Percentiles rank a stretch among this genome's conserved stretches.
phyloP scores from a whole-genome alignment of 2,797 vertebrate species.

The Sebastes steindachneri region DNA sequence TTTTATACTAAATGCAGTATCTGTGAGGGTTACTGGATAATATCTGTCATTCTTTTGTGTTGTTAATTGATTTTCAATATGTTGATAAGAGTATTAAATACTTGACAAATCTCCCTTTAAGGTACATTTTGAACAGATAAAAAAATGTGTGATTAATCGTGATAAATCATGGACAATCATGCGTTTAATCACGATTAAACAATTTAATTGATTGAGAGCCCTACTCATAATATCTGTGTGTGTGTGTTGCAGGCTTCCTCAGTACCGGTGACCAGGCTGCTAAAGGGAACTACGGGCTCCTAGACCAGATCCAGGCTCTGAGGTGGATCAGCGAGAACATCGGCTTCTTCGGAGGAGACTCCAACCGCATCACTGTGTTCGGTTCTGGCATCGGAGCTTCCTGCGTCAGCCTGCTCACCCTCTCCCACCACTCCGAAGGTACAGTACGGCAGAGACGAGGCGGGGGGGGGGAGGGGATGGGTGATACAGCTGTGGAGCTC shows the following conservation, averaged over 20 bases:
- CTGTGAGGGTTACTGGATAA: too few species aligned
- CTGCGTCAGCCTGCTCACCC: constrained; percentile 96
- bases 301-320: constrained; percentile 98
- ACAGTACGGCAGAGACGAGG: constrained; percentile 42
- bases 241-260: constrained; percentile 88
- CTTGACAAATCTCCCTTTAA: too few species aligned
- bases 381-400: constrained; percentile 98
- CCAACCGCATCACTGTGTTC: constrained; percentile 96
- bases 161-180: too few species aligned
- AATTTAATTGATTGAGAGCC: background rate
- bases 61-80: too few species aligned
- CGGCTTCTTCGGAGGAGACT: constrained; percentile 97
- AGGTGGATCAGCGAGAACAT: constrained; percentile 99
- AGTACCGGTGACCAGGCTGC: constrained; percentile 98
- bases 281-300: constrained; percentile 97
- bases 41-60: fast-evolving
- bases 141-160: too few species aligned
- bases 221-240: background rate
- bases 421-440: constrained; percentile 99
- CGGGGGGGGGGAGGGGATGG: background rate
- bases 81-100: too few species aligned
- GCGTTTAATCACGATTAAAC: too few species aligned
- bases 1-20: too few species aligned
- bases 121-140: too few species aligned
- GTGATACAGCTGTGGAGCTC: constrained; percentile 28